Evolutionary conservation across 2,888 invertebrate genomes (phyloP).

Genomic region (Phyto melanocephala): DNA sequence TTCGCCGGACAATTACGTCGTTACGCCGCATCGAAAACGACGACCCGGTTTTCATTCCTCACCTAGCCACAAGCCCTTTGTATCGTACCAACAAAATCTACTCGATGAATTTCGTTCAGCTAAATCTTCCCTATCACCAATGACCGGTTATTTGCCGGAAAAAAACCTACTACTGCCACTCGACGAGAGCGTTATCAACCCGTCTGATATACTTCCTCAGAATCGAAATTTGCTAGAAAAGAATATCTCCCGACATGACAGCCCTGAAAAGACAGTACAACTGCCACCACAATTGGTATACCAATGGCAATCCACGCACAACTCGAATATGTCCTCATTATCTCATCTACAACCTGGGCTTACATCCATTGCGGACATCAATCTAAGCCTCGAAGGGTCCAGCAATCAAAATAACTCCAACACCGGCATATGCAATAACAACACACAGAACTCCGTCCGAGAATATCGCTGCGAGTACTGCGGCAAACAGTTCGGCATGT

Average conservation of each 20-base stretch:
- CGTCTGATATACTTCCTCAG: slow-evolving; percentile 74
- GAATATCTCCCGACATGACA: slow-evolving; percentile 81
- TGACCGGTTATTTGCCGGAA: slow-evolving; percentile 81
- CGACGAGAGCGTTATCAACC: slow-evolving; percentile 71
- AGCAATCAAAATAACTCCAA: slow-evolving; percentile 69
- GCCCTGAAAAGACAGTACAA: slow-evolving; percentile 80
- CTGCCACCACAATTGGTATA: slow-evolving; percentile 80
- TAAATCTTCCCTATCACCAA: slow-evolving; percentile 85
- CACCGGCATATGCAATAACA: slow-evolving; percentile 59
- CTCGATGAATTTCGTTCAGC: slow-evolving; percentile 86
- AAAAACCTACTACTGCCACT: slow-evolving; percentile 72
- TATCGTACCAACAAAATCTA: slow-evolving; percentile 88
- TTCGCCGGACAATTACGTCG: slow-evolving; percentile 90
- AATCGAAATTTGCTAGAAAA: slow-evolving; percentile 73
- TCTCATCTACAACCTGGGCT: slow-evolving; percentile 74
- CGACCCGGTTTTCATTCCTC: slow-evolving; percentile 93
- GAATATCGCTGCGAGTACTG: slow-evolving; percentile 94
- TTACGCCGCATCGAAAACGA: slow-evolving; percentile 91
- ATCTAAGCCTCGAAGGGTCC: slow-evolving; percentile 68
- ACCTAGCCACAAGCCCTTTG: slow-evolving; percentile 91
- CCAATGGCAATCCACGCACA: slow-evolving; percentile 77
- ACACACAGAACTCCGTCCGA: slow-evolving; percentile 82
- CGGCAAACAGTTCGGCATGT: slow-evolving; percentile 95
- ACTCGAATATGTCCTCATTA: slow-evolving; percentile 74
- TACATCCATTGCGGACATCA: slow-evolving; percentile 73